These are phyloP conservation scores for Diachasmimorpha longicaudata DNA, from an alignment of 1,140 invertebrate genomes.

Conservation along the genomic window DNA sequence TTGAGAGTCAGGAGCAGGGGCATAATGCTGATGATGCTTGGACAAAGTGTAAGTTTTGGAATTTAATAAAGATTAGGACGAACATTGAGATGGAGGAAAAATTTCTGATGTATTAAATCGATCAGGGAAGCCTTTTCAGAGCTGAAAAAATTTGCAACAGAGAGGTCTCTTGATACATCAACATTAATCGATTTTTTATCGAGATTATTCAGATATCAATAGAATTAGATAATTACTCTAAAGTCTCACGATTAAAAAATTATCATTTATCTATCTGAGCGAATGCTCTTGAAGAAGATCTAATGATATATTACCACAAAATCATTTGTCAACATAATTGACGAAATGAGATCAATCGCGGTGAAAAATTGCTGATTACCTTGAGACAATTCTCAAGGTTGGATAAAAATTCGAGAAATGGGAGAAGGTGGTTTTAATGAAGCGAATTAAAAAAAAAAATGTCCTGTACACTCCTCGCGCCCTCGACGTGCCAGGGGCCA, in stretches of 20 bases:
- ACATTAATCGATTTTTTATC: too few species aligned
- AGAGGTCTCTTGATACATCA: too few species aligned
- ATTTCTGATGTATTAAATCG: too few species aligned
- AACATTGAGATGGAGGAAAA: too few species aligned
- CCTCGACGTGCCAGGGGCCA: constrained; percentile 27
- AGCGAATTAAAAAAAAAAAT: not conserved
- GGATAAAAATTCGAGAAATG: not conserved
- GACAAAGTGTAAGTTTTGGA: constrained; percentile 57
- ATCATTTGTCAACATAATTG: not conserved
- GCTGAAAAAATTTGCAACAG: too few species aligned
- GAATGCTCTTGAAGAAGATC: too few species aligned
- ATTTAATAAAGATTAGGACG: not conserved
- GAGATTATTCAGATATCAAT: too few species aligned
- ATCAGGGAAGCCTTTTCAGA: too few species aligned
- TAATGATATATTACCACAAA: not conserved
- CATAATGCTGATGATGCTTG: constrained; percentile 50
- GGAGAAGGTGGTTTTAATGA: not conserved
- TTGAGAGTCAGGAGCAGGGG: constrained; percentile 47
- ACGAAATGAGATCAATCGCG: not conserved
- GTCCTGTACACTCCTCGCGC: constrained; percentile 3
- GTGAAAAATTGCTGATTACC: not conserved
- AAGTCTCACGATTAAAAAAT: too few species aligned
- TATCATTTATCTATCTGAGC: too few species aligned
- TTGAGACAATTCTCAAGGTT: not conserved
- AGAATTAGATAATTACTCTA: too few species aligned